These are phyloP conservation scores for Spilarctia lutea DNA, from an alignment of 2,888 invertebrate species.

Conservation along the genomic window DNA sequence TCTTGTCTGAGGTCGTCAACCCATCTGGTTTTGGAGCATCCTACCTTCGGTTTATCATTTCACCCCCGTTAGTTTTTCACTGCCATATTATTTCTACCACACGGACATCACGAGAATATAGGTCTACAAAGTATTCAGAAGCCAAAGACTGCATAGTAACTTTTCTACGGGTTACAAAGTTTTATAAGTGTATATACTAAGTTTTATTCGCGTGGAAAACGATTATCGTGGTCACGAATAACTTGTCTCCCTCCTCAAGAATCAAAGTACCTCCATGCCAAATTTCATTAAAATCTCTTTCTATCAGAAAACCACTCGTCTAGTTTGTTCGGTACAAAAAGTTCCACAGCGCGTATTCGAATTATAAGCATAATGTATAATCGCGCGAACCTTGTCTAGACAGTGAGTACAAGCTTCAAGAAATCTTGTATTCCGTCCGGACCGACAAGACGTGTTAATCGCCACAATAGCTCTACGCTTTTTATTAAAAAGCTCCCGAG, in stretches of 20 bases:
- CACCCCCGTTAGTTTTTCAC: no score
- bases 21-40: background rate
- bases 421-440: conserved; percentile 48
- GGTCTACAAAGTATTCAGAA: no score
- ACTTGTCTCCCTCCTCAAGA: no score
- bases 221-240: background rate
- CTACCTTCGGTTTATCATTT: no score
- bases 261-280: no score
- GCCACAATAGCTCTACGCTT: conserved; percentile 46
- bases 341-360: background rate
- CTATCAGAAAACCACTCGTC: background rate
- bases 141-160: no score
- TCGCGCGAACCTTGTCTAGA: conserved; percentile 40
- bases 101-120: no score
- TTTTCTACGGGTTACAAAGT: no score
- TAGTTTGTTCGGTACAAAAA: background rate
- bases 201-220: background rate
- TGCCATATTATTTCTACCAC: no score
- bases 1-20: background rate
- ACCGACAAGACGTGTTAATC: conserved; percentile 52
- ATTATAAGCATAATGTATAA: conserved; percentile 40
- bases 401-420: conserved; percentile 23
- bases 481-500: conserved; percentile 49
- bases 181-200: no score
- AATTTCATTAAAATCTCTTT: background rate